Evolutionary conservation across 1,140 invertebrate genomes (phyloP), one percentile per base, ranked within the genome.

Genomic region (Drosophila teissieri): DNA sequence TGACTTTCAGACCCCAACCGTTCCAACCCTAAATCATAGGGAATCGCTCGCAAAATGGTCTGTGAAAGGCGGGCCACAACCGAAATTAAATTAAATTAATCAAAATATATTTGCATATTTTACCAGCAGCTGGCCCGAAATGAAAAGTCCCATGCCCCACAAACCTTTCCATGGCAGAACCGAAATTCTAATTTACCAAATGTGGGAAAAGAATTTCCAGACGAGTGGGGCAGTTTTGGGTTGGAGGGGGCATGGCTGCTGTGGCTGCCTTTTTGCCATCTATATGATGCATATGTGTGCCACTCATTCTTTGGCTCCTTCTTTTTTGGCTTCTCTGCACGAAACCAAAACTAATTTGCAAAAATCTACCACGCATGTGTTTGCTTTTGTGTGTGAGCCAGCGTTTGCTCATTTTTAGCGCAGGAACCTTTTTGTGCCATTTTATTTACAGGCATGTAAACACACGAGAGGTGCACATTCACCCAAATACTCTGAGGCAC

Each of bases 271-370:
- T 74, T 74, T 74, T 74, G 70, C 70, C 69, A 62, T 77, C 70
- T 78, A 60, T 78, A 58, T 70, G 70, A 78, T 78, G 74, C 64
- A 73, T 80, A 81, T 63, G 48, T 56, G 65, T 75, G 55, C 61
- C 61, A 60, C 78, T 72, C 74, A 75, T 72, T 78, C 31, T 54
- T 49, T 45, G 39, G 51, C 52, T 40, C 42, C 45, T 57, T 64
- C 40, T 46, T 46, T 49, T 67, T 73, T 53, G 60, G 39, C 46
- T 46, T 52, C 44, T 49, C 55, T 51, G 62, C 60, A 88, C 74
- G 79, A 81, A 84, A 84, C 83, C 80, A 89, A 88, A 88, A 88
- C 84, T 88, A 88, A 88, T 88, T 88, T 88, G 79, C 73, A 80
- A 84, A 77, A 84, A 84, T 72, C 81, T 77, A 72, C 81, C 73